Conservation (phyloP, 1,140 invertebrate genomes). For the Meloidogyne exigua region DNA sequence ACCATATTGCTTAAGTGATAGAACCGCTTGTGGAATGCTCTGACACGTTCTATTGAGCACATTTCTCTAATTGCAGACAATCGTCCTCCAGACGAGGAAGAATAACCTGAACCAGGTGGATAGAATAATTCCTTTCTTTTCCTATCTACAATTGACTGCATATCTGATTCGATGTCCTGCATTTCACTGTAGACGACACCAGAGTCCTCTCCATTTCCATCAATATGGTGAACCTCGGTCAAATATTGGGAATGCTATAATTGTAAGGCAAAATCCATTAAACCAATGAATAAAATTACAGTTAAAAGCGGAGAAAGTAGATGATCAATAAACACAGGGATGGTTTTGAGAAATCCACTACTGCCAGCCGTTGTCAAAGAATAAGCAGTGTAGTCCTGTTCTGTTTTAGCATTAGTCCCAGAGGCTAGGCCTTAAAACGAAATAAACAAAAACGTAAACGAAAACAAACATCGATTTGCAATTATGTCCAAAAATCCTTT, state of each 20-base stretch:
- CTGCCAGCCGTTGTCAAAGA: conserved; percentile 81
- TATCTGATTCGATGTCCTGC: conserved; percentile 69
- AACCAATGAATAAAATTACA: conserved; percentile 11
- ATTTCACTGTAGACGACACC: background rate
- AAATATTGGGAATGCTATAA: conserved; percentile 75
- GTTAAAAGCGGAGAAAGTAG: conserved; percentile 79
- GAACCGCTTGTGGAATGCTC: conserved; percentile 78
- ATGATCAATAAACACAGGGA: conserved; percentile 87
- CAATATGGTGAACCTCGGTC: conserved; percentile 88
- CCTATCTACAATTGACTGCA: conserved; percentile 52
- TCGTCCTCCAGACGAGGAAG: conserved; percentile 74
- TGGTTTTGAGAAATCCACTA: conserved; percentile 80
- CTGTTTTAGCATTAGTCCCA: conserved; percentile 59
- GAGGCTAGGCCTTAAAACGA: conserved; percentile 61
- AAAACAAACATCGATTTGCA: conserved; percentile 82
- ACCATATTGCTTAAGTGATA: conserved; percentile 86
- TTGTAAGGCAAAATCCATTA: background rate
- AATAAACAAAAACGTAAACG: too few species aligned
- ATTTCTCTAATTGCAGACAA: conserved; percentile 79
- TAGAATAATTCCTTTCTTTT: conserved; percentile 48
- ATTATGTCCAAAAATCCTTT: conserved; percentile 79
- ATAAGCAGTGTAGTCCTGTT: conserved; percentile 83
- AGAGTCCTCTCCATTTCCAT: conserved; percentile 71
- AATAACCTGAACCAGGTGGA: conserved; percentile 46
- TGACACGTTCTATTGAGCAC: conserved; percentile 78